phyloP scores from a whole-genome alignment of 2,113 vertebrate genomes.

The Pedionomus torquatus region DNA sequence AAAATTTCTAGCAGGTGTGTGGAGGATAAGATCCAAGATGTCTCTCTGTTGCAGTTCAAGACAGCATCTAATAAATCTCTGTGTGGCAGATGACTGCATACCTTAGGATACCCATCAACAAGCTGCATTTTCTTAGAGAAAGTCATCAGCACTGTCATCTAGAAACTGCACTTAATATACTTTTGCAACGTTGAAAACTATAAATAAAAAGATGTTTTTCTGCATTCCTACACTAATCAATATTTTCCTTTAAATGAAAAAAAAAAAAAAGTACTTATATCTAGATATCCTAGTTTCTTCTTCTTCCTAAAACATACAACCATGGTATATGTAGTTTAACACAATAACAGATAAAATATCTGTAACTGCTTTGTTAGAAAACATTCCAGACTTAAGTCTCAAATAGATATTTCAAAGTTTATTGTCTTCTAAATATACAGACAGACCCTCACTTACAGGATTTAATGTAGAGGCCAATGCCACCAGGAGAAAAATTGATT shows the following conservation, averaged over 20 bases:
- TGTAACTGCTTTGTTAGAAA: neutral
- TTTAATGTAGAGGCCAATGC: neutral
- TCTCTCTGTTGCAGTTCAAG: neutral
- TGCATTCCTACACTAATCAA: neutral
- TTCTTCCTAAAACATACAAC: neutral
- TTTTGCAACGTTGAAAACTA: neutral
- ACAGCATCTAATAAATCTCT: neutral
- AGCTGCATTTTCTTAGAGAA: neutral
- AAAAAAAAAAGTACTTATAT: neutral
- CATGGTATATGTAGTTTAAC: neutral
- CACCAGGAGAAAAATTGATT: neutral
- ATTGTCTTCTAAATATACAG: neutral
- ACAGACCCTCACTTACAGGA: neutral
- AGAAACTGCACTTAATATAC: neutral
- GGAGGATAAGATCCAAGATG: neutral
- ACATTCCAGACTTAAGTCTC: neutral
- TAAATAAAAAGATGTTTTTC: neutral
- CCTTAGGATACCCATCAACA: neutral
- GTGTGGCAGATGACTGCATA: neutral
- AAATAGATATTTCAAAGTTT: neutral
- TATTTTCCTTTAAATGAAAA: neutral
- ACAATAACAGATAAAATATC: neutral
- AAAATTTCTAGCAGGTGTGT: neutral
- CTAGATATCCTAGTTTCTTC: neutral
- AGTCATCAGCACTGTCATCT: neutral